Base-by-base conservation (phyloP, 2,113 vertebrate genomes). In the Dipodomys merriami region DNA sequence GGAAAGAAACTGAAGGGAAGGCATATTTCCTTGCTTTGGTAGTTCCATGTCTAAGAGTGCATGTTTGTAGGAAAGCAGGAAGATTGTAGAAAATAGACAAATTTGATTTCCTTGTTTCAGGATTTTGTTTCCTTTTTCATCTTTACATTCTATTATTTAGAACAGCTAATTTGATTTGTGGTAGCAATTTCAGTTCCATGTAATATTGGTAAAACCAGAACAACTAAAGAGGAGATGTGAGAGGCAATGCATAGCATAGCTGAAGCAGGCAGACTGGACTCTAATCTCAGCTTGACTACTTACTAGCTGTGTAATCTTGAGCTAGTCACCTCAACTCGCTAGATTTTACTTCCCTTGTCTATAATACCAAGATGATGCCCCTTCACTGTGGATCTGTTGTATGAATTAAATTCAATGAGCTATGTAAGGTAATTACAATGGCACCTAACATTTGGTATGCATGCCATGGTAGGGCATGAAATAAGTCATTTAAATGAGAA, bases 111-210 rank as follows among this genome's bases (percentile, higher is more conserved):
- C 85, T 74, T 78, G 29, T 86, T 81, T 73, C 29, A 86, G 39
- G 33, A 69, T 39, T 19, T 9, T 53, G 44, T 30, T 72, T 57
- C 44, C 73, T 33, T 80, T 39, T 15, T 33, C 23, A 3, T 19
- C 53, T 33, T 68, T 35, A 23, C 27, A 90, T n/a, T 30, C 86
- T 83, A 71, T 76, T 67, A 83, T 91, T 91, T 64, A 83, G 6
- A 80, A 95, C 30, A 83, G 6, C 19, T 62, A 77, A 68, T 71
- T 84, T 67, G 80, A 88, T 30, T 67, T n/a, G 27, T 30, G 0
- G 39, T 39, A 72, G 57, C 35, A 46, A 92, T 76, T 91, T 86
- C 20, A 74, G 68, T 7, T 29, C 46, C 33, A 29, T 1, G 23
- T 57, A 57, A 49, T 33, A 35, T 22, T 23, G 6, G 6, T 83